Percentiles rank a stretch among this genome's conserved stretches.
phyloP scores from a whole-genome alignment of 2,888 invertebrate species.

The Ophion slaviceki region DNA sequence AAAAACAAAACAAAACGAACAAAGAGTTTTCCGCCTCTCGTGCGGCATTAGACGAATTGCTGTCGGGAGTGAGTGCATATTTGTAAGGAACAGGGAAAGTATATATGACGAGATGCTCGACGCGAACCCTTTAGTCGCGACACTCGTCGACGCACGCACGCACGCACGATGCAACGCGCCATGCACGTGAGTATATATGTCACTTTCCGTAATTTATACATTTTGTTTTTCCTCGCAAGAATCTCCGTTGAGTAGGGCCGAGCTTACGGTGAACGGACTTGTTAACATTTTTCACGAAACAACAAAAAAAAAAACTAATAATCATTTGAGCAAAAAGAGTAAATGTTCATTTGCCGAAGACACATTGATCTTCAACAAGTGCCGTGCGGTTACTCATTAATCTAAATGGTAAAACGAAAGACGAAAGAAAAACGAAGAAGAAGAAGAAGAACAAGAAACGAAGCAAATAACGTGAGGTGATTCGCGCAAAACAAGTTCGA shows the following conservation, averaged over 20 bases:
- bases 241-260: too few relatives aligned
- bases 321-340: too few relatives aligned
- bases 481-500: conserved; percentile 69
- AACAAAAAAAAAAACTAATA: too few relatives aligned
- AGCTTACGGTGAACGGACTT: too few relatives aligned
- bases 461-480: conserved; percentile 50
- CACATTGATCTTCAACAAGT: too few relatives aligned
- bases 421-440: background rate
- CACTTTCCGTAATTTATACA: conserved; percentile 35
- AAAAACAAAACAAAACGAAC: conserved; percentile 1
- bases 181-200: conserved; percentile 76
- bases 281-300: too few relatives aligned
- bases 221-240: conserved; percentile 22
- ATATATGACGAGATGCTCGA: conserved; percentile 79
- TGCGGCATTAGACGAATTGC: conserved; percentile 66
- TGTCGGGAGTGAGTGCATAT: conserved; percentile 65
- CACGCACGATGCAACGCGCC: conserved; percentile 78
- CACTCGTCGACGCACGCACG: conserved; percentile 68
- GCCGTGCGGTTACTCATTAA: background rate
- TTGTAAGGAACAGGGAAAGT: conserved; percentile 77
- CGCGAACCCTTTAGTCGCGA: conserved; percentile 79
- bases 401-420: background rate
- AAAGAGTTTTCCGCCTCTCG: conserved; percentile 65
- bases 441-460: background rate
- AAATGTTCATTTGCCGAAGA: too few relatives aligned